Evolutionary conservation across 2,797 vertebrate genomes (phyloP).

Genomic region (Epinephelus malabaricus): DNA sequence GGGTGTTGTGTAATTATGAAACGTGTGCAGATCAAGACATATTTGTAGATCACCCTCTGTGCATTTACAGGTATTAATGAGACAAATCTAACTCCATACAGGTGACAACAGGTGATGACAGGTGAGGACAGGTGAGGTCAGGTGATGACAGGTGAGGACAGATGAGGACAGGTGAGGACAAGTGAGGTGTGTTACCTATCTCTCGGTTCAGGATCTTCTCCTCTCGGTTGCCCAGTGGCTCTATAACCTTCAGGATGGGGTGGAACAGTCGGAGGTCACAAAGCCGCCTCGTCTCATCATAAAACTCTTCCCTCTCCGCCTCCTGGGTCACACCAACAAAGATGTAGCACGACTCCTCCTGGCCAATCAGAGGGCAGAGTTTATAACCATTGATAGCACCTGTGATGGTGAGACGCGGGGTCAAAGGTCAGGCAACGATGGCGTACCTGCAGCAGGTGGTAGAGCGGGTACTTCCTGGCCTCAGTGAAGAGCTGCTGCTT

Average conservation of each 20-base stretch:
- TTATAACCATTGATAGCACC: not conserved
- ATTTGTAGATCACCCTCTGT: too few species aligned
- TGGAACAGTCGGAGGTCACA: constrained; percentile 88
- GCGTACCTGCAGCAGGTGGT: constrained; percentile 78
- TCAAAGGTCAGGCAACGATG: not conserved
- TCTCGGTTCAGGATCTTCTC: constrained; percentile 89
- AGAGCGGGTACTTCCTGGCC: constrained; percentile 86
- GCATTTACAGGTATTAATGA: too few species aligned
- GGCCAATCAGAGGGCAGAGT: constrained; percentile 40
- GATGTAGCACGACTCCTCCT: constrained; percentile 89
- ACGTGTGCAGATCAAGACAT: too few species aligned
- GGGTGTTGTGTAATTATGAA: too few species aligned
- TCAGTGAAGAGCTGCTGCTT: constrained; percentile 88
- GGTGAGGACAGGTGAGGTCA: too few species aligned
- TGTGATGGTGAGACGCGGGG: not conserved
- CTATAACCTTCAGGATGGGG: constrained; percentile 88
- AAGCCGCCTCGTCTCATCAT: constrained; percentile 85
- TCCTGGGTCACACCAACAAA: constrained; percentile 90
- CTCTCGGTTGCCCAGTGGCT: constrained; percentile 87
- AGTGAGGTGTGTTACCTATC: constrained; percentile 77
- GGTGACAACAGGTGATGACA: too few species aligned
- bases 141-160: too few species aligned
- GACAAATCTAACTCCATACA: too few species aligned
- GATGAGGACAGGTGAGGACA: too few species aligned
- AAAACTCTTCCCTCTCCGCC: constrained; percentile 88